Evolutionary conservation across 2,888 invertebrate species (phyloP).

Genomic region (Pycnomerus fuliginosus): DNA sequence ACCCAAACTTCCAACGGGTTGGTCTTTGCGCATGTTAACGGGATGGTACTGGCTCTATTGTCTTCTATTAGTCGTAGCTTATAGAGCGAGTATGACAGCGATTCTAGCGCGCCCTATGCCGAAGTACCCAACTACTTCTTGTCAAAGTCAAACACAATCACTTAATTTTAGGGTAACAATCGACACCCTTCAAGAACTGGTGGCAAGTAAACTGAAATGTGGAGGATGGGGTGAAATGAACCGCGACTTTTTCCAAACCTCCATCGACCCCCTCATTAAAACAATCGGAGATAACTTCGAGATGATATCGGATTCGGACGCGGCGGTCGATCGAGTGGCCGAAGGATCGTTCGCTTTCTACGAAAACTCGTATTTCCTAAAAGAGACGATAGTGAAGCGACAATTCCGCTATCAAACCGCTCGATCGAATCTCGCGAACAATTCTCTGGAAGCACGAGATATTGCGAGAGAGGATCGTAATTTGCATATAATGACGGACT

Average conservation of each 20-base stretch:
- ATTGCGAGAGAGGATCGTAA: constrained; percentile 45
- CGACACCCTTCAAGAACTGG: constrained; percentile 70
- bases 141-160: too few species aligned
- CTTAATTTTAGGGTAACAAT: constrained; percentile 69
- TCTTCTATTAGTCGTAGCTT: constrained; percentile 74
- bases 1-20: constrained; percentile 73
- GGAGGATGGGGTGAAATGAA: constrained; percentile 75
- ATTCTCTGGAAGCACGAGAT: constrained; percentile 21
- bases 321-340: constrained; percentile 67
- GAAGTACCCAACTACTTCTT: constrained; percentile 57
- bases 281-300: constrained; percentile 69
- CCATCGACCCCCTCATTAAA: constrained; percentile 66
- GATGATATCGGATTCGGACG: constrained; percentile 60
- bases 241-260: constrained; percentile 68
- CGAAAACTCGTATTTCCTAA: constrained; percentile 72
- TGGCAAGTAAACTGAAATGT: constrained; percentile 63
- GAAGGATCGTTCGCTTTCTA: constrained; percentile 76
- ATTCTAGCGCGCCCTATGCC: constrained; percentile 77
- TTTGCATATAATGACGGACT: constrained; percentile 80
- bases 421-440: constrained; percentile 17
- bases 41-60: constrained; percentile 90
- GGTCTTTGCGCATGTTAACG: constrained; percentile 77
- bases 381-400: constrained; percentile 63
- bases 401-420: constrained; percentile 50
- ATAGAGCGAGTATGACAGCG: constrained; percentile 82